Conservation (phyloP, 2,888 invertebrate genomes). For the Rhagophthalmus giganteus region DNA sequence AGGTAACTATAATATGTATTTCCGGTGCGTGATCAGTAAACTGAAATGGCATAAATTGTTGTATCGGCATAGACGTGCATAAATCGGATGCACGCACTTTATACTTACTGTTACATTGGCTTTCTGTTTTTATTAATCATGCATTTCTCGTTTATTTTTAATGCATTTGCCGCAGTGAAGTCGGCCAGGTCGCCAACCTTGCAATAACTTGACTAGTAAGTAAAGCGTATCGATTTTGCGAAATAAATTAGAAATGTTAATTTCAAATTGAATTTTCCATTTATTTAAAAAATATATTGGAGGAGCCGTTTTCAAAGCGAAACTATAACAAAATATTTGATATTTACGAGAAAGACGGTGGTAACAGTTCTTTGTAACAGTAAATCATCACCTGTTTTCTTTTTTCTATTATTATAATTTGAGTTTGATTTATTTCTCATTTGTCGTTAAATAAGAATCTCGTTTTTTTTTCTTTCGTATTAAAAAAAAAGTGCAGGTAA, state of each 20-base stretch:
- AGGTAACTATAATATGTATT: constrained; percentile 6
- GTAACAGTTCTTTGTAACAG: too few relatives aligned
- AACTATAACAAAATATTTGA: too few relatives aligned
- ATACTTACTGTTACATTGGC: constrained; percentile 12
- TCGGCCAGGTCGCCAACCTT: constrained; percentile 21
- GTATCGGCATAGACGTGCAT: constrained; percentile 19
- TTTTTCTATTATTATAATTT: too few relatives aligned
- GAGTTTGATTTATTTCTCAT: too few relatives aligned
- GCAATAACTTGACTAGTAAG: constrained; percentile 8
- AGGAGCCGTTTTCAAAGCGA: too few relatives aligned
- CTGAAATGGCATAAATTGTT: constrained; percentile 10
- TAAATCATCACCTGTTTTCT: too few relatives aligned
- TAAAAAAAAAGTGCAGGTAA: too few relatives aligned
- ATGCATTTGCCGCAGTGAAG: constrained; percentile 10
- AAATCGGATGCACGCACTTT: constrained; percentile 19
- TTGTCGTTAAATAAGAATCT: too few relatives aligned
- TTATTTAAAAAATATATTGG: background rate
- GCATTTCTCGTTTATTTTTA: constrained; percentile 20
- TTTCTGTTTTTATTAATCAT: constrained; percentile 23
- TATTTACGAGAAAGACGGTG: too few relatives aligned
- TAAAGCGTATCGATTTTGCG: too few relatives aligned
- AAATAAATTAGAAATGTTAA: too few relatives aligned
- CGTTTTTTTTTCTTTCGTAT: too few relatives aligned
- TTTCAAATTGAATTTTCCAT: background rate
- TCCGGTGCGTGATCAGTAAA: constrained; percentile 12